Conservation (phyloP, 2,888 invertebrate species). For the Tholera decimalis region DNA sequence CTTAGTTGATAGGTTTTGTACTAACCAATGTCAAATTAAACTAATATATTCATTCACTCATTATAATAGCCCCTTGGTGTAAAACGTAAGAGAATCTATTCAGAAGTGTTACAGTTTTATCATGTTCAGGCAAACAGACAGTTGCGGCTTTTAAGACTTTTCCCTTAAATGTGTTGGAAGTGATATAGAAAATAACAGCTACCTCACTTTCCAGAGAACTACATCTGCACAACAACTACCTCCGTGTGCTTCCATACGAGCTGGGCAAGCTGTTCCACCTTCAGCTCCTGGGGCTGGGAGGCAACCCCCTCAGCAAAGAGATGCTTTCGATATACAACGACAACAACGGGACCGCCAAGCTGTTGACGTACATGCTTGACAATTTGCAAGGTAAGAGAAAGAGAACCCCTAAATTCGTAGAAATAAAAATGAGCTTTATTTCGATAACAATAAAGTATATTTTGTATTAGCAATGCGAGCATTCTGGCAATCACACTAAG, state of each 20-base stretch:
- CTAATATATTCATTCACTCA: too few relatives aligned
- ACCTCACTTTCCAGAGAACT: conserved; percentile 94
- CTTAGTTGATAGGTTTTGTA: too few relatives aligned
- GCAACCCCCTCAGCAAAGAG: conserved; percentile 98
- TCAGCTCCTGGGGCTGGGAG: conserved; percentile 97
- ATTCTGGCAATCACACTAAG: too few relatives aligned
- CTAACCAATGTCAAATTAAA: too few relatives aligned
- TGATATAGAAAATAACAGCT: conserved; percentile 45
- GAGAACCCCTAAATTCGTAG: too few relatives aligned
- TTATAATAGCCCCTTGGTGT: too few relatives aligned
- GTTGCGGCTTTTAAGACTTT: too few relatives aligned
- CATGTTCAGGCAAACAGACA: too few relatives aligned
- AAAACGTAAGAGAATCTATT: too few relatives aligned
- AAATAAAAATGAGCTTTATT: neutral
- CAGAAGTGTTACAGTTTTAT: too few relatives aligned
- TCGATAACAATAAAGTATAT: neutral
- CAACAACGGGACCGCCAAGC: conserved; percentile 98
- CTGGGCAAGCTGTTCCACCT: conserved; percentile 99
- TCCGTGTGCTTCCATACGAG: conserved; percentile 98
- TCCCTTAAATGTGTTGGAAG: too few relatives aligned
- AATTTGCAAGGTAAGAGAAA: conserved; percentile 96
- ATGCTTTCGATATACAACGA: conserved; percentile 98
- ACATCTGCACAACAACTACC: conserved; percentile 97
- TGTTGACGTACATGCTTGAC: conserved; percentile 98
- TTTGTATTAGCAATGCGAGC: neutral